phyloP scores from a whole-genome alignment of 2,113 vertebrate species.

The Ctenodactylus gundi region DNA sequence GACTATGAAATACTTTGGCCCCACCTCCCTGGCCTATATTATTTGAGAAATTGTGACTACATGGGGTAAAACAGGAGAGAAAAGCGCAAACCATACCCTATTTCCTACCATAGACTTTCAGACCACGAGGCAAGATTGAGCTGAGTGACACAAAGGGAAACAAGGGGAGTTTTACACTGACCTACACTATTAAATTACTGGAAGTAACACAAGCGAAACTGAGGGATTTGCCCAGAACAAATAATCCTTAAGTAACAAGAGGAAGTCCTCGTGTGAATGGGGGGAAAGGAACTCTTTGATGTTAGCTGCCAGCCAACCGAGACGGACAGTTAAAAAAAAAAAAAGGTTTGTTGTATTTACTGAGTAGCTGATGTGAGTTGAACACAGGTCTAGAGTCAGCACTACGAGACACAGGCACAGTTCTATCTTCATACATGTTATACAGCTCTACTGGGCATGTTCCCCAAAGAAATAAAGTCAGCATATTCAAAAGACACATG shows the following conservation, averaged over 20 bases:
- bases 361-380: background rate
- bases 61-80: background rate
- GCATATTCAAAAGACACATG: no score
- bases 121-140: background rate
- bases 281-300: background rate
- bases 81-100: background rate
- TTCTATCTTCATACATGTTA: background rate
- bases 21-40: background rate
- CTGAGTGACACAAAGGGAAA: constrained; percentile 58
- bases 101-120: constrained; percentile 3
- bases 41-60: background rate
- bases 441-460: no score
- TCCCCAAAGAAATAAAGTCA: no score
- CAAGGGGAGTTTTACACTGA: constrained; percentile 62
- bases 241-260: constrained; percentile 25
- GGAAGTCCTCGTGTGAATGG: background rate
- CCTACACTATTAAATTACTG: constrained; percentile 61
- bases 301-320: background rate
- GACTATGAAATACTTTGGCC: background rate
- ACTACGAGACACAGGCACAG: background rate
- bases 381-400: background rate
- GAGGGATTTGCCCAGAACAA: constrained; percentile 62
- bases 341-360: background rate
- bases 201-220: constrained; percentile 61
- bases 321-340: background rate